Base-by-base conservation (phyloP, 2,113 vertebrate species). In the Petrocephalus zakoni region DNA sequence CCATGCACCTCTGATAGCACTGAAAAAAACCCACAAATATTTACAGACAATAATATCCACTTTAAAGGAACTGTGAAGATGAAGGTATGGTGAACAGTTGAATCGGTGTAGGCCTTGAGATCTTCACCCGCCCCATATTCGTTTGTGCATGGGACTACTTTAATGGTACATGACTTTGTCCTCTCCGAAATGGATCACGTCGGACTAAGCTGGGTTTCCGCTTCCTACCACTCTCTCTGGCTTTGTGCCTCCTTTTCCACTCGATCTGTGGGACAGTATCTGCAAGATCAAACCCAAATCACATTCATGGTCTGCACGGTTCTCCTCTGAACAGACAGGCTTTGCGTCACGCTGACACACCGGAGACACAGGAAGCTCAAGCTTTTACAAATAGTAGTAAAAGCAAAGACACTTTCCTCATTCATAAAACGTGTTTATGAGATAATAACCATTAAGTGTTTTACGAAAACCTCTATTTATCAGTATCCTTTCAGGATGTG, bases 391-490 rank as follows among this genome's bases (percentile, higher is more conserved):
- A 34, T 61, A 19, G 58, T 5, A 47, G 17, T 42, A 64, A 64
- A 87, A 64, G 29, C 85, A 37, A 55, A 55, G 17, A 87, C 29
- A 87, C 53, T 46, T 64, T 61, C 86, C 86, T 61, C 29, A 37
- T 61, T 87, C 25, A 25, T 55, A 87, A 87, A 53, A 55, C 5
- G 25, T 55, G 52, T 56, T 86, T 86, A 55, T 86, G 84, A 55
- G 51, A 86, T 9, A 55, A 53, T 87, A 51, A n/a, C 37, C 21
- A 11, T 61, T 42, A 75, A 51, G 37, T 19, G 25, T 87, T 47
- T 83, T 37, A 56, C 56, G 22, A 72, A 72, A 55, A 49, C n/a
- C 58, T 25, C 61, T n/a, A 29, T n/a, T 53, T 37, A 47, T 82
- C 72, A 55, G 29, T 46, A 11, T 17, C 21, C 22, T 58, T 58